Percentiles rank a stretch among this genome's conserved stretches.
Conservation (phyloP, 1,140 invertebrate species). For the Latrodectus geometricus region DNA sequence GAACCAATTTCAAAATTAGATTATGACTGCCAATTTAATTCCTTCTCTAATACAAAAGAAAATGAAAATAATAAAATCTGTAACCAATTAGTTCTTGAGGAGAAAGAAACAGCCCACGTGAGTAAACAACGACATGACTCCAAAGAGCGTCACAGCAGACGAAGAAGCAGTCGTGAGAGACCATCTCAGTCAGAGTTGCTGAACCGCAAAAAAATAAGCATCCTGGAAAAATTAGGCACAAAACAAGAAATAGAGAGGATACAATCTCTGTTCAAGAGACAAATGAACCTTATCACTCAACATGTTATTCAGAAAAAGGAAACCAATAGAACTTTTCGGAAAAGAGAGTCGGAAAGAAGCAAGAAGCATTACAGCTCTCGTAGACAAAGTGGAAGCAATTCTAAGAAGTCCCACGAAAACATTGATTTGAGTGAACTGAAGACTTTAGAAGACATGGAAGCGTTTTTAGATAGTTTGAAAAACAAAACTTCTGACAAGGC, state of each 20-base stretch:
- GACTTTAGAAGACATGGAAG: conserved; percentile 43
- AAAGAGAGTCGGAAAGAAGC: background rate
- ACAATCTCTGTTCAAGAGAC: conserved; percentile 28
- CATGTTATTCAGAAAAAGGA: conserved; percentile 32
- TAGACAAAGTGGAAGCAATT: background rate
- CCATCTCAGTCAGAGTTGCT: background rate
- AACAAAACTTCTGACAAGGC: conserved; percentile 1
- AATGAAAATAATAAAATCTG: background rate
- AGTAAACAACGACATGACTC: background rate
- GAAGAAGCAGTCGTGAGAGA: background rate
- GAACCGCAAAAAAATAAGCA: background rate
- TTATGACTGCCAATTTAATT: background rate
- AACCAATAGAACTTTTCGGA: background rate
- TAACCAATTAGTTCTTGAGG: background rate
- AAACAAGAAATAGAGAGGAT: conserved; percentile 22
- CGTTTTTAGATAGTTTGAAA: conserved; percentile 17
- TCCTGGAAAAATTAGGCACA: background rate
- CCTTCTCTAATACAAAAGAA: background rate
- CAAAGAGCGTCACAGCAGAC: background rate
- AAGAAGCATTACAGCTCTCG: background rate
- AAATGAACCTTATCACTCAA: conserved; percentile 36
- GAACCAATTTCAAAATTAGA: background rate
- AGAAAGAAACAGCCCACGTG: background rate
- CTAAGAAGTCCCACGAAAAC: background rate
- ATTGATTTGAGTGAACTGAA: background rate